Base-by-base conservation (phyloP, 2,888 invertebrate genomes). In the Thecocarcelia acutangulata region DNA sequence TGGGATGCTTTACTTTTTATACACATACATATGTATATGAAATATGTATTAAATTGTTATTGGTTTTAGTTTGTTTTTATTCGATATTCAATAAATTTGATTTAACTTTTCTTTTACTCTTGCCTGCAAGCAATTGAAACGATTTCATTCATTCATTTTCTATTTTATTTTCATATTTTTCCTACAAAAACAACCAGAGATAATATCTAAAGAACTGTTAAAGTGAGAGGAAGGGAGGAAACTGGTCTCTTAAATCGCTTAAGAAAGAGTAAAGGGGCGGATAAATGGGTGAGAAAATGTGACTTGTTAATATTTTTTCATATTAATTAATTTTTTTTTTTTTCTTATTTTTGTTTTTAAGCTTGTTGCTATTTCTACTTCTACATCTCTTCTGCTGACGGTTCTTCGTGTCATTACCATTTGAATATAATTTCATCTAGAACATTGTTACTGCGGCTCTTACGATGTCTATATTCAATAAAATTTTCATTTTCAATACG, bases 351-450 rank as follows among this genome's bases (percentile, higher is more conserved):
- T n/a, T 28, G 19, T 44, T 58, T 17, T 64, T 66, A n/a, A 40
- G n/a, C n/a, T 21, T 56, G 54, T 74, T 56, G 54, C 37, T 46
- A 3, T 75, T 66, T 58, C 48, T 58, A 48, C 40, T 66, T 66
- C 56, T 33, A 1, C 9, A 33, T 33, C 63, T 63, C 13, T 13
- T 12, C 37, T 46, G n/a, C 15, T 58, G 50, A n/a, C 50, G 28
- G 5, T 56, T 37, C 15, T 64, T 56, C 9, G 8, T 17, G 19
- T 21, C 13, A 1, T 37, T 37, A n/a, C 8, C 46, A 42, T 46
- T 46, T 46, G 46, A 66, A 59, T 68, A 50, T 66, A 50, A 46
- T n/a, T 21, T 56, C 28, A 58, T 58, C 44, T 17, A 48, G 52
- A 48, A 50, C 19, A 17, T 24, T 58, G 48, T 40, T 66, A 58